These are phyloP conservation scores for Macropus fuliginosus DNA, from an alignment of 2,797 vertebrate genomes.

Conservation along the genomic window DNA sequence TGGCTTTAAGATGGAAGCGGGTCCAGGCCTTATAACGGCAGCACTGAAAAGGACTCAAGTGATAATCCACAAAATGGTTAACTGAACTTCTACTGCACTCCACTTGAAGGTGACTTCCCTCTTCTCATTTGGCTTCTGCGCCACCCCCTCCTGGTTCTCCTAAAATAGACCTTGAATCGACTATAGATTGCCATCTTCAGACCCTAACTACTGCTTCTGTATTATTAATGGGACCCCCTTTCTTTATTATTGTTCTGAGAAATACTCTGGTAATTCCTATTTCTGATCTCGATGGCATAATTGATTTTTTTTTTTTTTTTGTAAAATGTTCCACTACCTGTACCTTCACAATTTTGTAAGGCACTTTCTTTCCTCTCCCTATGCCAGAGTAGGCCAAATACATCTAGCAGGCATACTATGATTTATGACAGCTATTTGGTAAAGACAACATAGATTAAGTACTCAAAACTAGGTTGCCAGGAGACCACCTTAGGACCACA, in stretches of 20 bases:
- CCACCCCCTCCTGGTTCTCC: not conserved
- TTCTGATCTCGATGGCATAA: conserved; percentile 26
- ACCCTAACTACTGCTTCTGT: not conserved
- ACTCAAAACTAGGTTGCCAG: conserved; percentile 68
- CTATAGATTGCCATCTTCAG: not conserved
- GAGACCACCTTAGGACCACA: conserved; percentile 73
- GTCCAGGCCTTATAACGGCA: not conserved
- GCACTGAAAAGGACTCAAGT: not conserved
- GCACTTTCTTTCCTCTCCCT: conserved; percentile 54
- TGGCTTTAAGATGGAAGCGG: not conserved
- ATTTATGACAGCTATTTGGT: conserved; percentile 78
- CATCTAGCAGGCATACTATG: conserved; percentile 75
- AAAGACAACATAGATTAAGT: conserved; percentile 78
- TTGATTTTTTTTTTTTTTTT: conserved; percentile 36
- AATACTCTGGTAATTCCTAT: not conserved
- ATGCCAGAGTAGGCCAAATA: conserved; percentile 64
- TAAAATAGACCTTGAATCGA: not conserved
- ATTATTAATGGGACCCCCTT: not conserved
- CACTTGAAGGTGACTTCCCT: not conserved
- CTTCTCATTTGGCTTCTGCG: not conserved
- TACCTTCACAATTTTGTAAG: conserved; percentile 53
- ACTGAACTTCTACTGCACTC: not conserved
- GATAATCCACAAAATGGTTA: not conserved
- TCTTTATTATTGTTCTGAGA: conserved; percentile 10
- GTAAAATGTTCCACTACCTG: conserved; percentile 53